Evolutionary conservation across 2,113 vertebrate species (phyloP), one percentile per base, ranked within the genome.

Genomic region (Sinocyclocheilus anshuiensis): DNA sequence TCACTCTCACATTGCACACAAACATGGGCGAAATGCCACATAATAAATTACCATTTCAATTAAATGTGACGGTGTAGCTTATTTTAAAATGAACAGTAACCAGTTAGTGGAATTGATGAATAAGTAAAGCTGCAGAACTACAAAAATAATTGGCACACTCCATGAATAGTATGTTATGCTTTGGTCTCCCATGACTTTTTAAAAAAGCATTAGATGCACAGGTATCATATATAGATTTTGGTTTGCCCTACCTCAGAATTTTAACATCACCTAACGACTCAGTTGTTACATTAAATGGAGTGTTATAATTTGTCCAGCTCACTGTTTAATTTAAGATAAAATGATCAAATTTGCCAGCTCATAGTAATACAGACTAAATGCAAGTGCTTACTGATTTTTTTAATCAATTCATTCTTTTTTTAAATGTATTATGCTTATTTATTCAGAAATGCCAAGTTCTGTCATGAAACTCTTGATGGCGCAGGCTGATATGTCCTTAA

Each of bases 41-140:
- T 84, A 36, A 84, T 84, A 84, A 72, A 87, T 87, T 77, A 80
- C 72, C 39, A 69, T 65, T 39, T 29, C 69, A 84, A 86, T 59
- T 69, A 77, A 80, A 79, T 22, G 50, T 29, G 20, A 72, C 6
- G 15, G 55, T 53, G 29, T 45, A 50, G 39, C 39, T 80, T 84
- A 80, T 86, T 76, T 81, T 75, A 55, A 59, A 55, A 53, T 33
- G 50, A 77, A 57, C 0, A 1, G 16, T 77, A 78, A 53, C 75
- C 16, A 15, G 24, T 29, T 53, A 20, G 20, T 78, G 53, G 53
- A 57, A 55, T 53, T 48, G 15, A 26, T 13, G 26, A 77, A 33
- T 33, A 36, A 78, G 8, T 78, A 42, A 74, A 22, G 18, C 33
- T 22, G 33, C n/a, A 75, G 12, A 75, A 75, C 72, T 15, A 2